Conservation (phyloP, 2,797 vertebrate genomes). For the Denticeps clupeoides region DNA sequence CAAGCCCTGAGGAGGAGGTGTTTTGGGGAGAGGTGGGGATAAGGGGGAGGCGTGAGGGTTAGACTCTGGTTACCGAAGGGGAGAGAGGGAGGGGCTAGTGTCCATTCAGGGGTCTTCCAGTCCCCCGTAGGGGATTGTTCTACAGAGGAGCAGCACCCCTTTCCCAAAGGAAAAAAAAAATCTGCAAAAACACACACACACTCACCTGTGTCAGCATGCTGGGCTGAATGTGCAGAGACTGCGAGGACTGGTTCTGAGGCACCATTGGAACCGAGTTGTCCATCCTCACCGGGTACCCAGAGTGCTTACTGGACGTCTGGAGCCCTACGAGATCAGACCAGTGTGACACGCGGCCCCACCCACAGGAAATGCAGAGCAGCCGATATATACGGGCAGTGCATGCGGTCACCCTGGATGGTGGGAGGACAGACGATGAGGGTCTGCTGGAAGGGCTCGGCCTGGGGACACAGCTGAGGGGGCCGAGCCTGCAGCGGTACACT, state of each 20-base stretch:
- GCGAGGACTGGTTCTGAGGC: constrained; percentile 82
- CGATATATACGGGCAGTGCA: too few relatives aligned
- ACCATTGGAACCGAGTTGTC: constrained; percentile 87
- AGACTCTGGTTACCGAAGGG: background rate
- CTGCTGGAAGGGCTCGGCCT: constrained; percentile 92
- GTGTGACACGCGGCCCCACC: background rate
- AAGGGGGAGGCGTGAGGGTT: constrained; percentile 9
- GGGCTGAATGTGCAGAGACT: constrained; percentile 89
- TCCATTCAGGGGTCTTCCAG: too few relatives aligned
- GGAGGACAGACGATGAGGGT: constrained; percentile 96
- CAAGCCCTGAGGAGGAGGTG: constrained; percentile 63
- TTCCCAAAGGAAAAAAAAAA: background rate
- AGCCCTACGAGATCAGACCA: constrained; percentile 61
- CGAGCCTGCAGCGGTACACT: constrained; percentile 83
- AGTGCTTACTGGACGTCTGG: constrained; percentile 81
- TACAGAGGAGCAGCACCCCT: background rate
- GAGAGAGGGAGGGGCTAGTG: background rate
- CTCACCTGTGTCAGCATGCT: constrained; percentile 89
- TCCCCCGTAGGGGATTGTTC: too few relatives aligned
- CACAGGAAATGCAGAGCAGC: background rate
- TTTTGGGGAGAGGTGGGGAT: constrained; percentile 8
- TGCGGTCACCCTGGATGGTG: constrained; percentile 80
- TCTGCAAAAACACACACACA: background rate
- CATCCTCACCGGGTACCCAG: constrained; percentile 90
- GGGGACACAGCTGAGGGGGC: constrained; percentile 84